These are phyloP conservation scores for Dolichomitus sp. DNA, from an alignment of 2,888 invertebrate species.

Conservation along the genomic window DNA sequence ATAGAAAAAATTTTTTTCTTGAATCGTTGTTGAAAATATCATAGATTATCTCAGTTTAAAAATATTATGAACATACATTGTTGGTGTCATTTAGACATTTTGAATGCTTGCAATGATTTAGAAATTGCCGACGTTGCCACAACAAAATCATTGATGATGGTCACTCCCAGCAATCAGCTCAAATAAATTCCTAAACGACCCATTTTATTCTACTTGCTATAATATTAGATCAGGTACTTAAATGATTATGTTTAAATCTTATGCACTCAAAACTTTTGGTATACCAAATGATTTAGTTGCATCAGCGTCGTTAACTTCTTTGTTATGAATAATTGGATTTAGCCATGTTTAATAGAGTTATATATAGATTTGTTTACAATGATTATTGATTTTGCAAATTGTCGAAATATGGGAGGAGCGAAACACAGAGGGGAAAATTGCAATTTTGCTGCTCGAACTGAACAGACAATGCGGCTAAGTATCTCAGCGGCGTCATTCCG, in stretches of 20 bases:
- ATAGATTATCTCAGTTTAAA: not conserved
- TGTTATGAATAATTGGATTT: not conserved
- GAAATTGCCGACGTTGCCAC: too few species aligned
- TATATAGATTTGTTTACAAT: not conserved
- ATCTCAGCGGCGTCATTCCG: constrained; percentile 60
- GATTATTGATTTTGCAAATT: not conserved
- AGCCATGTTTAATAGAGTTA: too few species aligned
- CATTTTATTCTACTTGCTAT: too few species aligned
- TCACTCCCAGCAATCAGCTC: too few species aligned
- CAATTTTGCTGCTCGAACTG: constrained; percentile 52
- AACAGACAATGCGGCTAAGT: constrained; percentile 69
- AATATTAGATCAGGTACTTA: too few species aligned
- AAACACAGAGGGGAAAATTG: constrained; percentile 62
- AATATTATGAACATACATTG: not conserved
- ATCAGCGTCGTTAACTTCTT: not conserved
- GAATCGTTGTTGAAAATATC: constrained; percentile 3
- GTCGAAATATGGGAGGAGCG: constrained; percentile 40
- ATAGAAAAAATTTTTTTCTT: constrained; percentile 72
- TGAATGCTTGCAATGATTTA: too few species aligned
- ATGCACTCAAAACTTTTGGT: too few species aligned
- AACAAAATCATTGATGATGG: too few species aligned
- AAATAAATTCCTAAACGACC: too few species aligned
- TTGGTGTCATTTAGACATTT: not conserved
- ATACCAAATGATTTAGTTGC: too few species aligned
- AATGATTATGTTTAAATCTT: too few species aligned